Conservation (phyloP, 2,113 vertebrate genomes). For the Arvicanthis niloticus region DNA sequence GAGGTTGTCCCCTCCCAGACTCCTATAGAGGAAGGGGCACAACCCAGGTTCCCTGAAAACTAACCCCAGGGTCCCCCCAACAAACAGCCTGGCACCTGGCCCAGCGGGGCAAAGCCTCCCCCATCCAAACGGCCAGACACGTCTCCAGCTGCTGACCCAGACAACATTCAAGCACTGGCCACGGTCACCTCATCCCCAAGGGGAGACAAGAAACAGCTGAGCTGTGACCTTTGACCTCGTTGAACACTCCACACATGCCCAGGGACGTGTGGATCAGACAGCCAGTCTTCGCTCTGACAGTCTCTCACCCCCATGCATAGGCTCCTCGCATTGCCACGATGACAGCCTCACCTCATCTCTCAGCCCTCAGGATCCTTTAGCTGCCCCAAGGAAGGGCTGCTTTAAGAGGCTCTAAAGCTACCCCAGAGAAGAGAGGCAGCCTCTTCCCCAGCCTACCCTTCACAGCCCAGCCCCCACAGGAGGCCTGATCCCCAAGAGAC, state of each 20-base stretch:
- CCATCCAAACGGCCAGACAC: accelerated
- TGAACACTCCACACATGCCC: neutral
- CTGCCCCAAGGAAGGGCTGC: neutral
- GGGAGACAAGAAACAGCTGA: conserved; percentile 56
- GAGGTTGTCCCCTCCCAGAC: neutral
- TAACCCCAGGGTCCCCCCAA: neutral
- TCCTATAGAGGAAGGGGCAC: neutral
- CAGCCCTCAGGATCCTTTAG: neutral
- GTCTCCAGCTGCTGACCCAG: neutral
- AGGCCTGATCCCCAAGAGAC: neutral
- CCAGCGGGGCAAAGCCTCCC: neutral
- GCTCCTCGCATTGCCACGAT: too few relatives aligned
- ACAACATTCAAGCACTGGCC: neutral
- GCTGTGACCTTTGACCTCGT: neutral
- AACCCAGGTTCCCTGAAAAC: neutral
- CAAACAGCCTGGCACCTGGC: neutral
- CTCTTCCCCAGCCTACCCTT: neutral
- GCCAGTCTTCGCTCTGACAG: neutral
- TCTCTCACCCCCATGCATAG: neutral
- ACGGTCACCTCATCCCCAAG: neutral
- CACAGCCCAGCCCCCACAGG: neutral
- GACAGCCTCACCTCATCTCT: neutral
- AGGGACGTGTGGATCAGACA: neutral
- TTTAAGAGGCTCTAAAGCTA: neutral
- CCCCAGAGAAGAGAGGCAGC: neutral